Evolutionary conservation across 2,797 vertebrate genomes (phyloP), one percentile per base, ranked within the genome.

Genomic region (Manis javanica): DNA sequence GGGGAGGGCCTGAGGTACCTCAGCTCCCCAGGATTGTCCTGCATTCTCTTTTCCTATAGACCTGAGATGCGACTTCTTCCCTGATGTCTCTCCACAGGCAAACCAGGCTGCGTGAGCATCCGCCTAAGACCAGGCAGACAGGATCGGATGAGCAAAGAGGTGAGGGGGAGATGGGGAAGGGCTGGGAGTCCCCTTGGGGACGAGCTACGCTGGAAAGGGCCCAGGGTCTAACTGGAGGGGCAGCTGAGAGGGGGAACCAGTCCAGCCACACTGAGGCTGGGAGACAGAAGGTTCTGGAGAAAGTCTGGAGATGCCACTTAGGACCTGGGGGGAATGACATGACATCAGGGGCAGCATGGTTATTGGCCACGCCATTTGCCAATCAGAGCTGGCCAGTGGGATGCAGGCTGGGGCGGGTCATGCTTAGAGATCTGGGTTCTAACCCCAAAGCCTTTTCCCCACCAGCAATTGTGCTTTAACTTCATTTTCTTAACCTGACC

Each of bases 401-500:
- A 15, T 55, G 16, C 26, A 81, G 39, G 5, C 18, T n/a, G 37
- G 68, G 46, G 24, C 0, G 0, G 69, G 34, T 9, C 24, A 26
- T 31, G 24, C 0, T 0, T 3, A 3, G 81, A 87, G 21, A 42
- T 69, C 53, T n/a, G n/a, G 0, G 66, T 5, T 92, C 55, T 63
- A 24, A 83, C 37, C 55, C 3, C 15, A 2, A 12, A 0, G 1
- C 34, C 14, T 85, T 39, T 14, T 74, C n/a, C 14, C 71, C 3
- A 1, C 8, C 19, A 74, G 49, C 15, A 16, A 82, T 18, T 0
- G 15, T 0, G 15, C 46, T 74, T 79, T 37, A 57, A 10, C 55
- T 39, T 75, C 0, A 0, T 29, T 85, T 23, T 26, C 26, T n/a
- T 26, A 51, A 5, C 24, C 39, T 0, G 16, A 69, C 0, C 0